phyloP scores from a whole-genome alignment of 2,888 invertebrate species.

The Acronicta psi region DNA sequence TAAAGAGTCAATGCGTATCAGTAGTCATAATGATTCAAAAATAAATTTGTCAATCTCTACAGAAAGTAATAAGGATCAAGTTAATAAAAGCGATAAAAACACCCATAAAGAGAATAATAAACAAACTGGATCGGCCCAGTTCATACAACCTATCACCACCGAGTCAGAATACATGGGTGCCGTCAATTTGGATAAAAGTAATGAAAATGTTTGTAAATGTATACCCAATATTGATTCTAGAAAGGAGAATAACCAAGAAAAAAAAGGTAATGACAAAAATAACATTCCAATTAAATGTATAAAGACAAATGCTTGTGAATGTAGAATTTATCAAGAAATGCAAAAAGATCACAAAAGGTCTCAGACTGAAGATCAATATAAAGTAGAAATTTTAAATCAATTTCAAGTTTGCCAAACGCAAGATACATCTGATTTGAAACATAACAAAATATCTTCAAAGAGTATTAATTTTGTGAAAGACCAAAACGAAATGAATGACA shows the following conservation, averaged over 20 bases:
- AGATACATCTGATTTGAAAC: not conserved
- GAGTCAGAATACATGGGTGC: conserved; percentile 77
- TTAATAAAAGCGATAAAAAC: conserved; percentile 3
- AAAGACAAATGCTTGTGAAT: conserved; percentile 57
- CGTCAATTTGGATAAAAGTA: conserved; percentile 77
- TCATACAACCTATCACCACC: conserved; percentile 43
- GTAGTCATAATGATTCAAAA: conserved; percentile 21
- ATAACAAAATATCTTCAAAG: conserved; percentile 10
- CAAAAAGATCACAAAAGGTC: conserved; percentile 29
- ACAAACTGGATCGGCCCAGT: conserved; percentile 2
- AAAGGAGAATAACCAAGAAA: conserved; percentile 25
- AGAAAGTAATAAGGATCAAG: conserved; percentile 14
- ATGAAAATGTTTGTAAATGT: conserved; percentile 67
- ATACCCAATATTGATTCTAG: conserved; percentile 21
- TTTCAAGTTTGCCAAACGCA: conserved; percentile 17
- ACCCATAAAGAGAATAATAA: conserved; percentile 4
- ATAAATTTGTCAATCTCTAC: conserved; percentile 3
- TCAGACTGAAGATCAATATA: conserved; percentile 19
- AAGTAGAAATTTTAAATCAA: conserved; percentile 15
- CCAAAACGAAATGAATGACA: conserved; percentile 17
- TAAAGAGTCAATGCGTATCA: conserved; percentile 10
- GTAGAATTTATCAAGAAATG: conserved; percentile 45
- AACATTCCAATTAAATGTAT: conserved; percentile 57
- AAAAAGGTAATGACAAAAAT: conserved; percentile 14
- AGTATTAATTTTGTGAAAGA: conserved; percentile 3